Percentiles rank a stretch among this genome's conserved stretches.
These are phyloP conservation scores for Drosophila gaucha DNA, from an alignment of 2,888 invertebrate species.

Conservation along the genomic window DNA sequence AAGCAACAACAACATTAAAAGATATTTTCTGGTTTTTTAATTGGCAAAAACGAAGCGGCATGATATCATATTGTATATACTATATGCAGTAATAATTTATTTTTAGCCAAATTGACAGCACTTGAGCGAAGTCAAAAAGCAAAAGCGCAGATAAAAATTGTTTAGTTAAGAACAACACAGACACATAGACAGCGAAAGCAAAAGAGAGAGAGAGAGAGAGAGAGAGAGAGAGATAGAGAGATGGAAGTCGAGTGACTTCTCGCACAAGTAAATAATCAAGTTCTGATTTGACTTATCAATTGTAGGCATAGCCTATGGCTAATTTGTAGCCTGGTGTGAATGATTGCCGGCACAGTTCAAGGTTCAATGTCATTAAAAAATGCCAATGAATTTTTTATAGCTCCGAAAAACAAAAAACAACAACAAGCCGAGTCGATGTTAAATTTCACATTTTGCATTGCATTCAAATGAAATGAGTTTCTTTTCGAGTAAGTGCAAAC, in stretches of 20 bases:
- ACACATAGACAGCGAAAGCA: background rate
- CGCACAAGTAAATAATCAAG: slow-evolving; percentile 20
- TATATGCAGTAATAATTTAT: slow-evolving; percentile 75
- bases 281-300: slow-evolving; percentile 45
- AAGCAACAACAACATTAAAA: slow-evolving; percentile 29
- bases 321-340: slow-evolving; percentile 26
- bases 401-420: background rate
- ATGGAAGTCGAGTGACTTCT: no score
- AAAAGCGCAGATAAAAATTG: slow-evolving; percentile 65
- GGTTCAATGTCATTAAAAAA: slow-evolving; percentile 33
- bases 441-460: slow-evolving; percentile 39
- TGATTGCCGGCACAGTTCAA: slow-evolving; percentile 33
- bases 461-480: background rate
- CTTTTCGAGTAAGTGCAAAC: slow-evolving; percentile 45
- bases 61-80: slow-evolving; percentile 74
- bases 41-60: slow-evolving; percentile 70
- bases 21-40: slow-evolving; percentile 71
- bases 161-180: slow-evolving; percentile 43
- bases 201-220: slow-evolving; percentile 9
- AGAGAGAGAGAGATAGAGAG: slow-evolving; percentile 13
- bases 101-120: slow-evolving; percentile 76
- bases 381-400: slow-evolving; percentile 20
- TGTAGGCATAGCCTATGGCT: slow-evolving; percentile 4
- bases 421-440: slow-evolving; percentile 9
- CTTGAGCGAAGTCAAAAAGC: slow-evolving; percentile 32